Evolutionary conservation across 2,888 invertebrate genomes (phyloP).

Genomic region (Cantharis rustica): DNA sequence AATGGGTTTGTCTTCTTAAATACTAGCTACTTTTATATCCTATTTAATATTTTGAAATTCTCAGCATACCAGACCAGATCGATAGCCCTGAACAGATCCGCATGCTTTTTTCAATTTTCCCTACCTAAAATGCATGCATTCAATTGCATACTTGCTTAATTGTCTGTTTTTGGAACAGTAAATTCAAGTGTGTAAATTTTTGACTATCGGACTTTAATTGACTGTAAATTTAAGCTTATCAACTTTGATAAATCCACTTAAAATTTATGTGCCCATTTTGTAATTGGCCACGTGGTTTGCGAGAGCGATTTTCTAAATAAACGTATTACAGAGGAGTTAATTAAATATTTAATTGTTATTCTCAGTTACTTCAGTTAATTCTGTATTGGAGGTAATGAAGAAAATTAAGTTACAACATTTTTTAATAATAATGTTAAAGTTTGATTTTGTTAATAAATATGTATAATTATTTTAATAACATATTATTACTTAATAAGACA

Average conservation of each 20-base stretch:
- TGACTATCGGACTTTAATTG: neutral
- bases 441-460: neutral
- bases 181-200: too few relatives aligned
- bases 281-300: neutral
- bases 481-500: slow-evolving; percentile 1
- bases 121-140: too few relatives aligned
- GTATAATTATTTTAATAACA: neutral
- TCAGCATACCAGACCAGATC: too few relatives aligned
- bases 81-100: too few relatives aligned
- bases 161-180: too few relatives aligned
- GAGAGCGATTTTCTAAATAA: neutral
- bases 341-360: neutral
- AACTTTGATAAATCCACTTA: too few relatives aligned
- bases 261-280: neutral
- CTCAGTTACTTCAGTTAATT: neutral
- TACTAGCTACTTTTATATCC: too few relatives aligned
- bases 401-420: neutral
- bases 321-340: neutral
- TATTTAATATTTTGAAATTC: too few relatives aligned
- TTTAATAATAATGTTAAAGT: neutral
- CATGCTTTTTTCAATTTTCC: too few relatives aligned
- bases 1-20: too few relatives aligned
- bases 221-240: too few relatives aligned
- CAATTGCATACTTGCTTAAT: too few relatives aligned
- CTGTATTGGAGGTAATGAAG: neutral